Conservation (phyloP, 2,797 vertebrate species). For the Neopelma chrysocephalum region DNA sequence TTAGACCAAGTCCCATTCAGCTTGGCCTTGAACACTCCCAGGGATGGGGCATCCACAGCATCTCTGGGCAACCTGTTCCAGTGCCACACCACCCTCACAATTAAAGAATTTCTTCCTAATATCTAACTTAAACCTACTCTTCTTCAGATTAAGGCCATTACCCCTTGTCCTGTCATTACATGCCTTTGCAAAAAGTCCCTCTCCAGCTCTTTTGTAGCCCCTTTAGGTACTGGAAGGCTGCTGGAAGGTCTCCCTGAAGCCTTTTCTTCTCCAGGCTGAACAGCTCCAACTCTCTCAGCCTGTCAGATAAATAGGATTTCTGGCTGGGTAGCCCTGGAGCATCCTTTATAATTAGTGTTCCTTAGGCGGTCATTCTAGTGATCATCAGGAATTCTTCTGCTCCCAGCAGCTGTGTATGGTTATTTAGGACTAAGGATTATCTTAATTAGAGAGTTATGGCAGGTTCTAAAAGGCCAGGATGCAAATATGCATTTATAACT, state of each 20-base stretch:
- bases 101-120: not conserved
- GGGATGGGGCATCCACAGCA: not conserved
- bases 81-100: not conserved
- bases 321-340: not conserved
- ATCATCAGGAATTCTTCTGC: not conserved
- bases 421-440: not conserved
- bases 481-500: not conserved
- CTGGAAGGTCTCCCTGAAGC: not conserved
- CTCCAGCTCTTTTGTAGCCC: not conserved
- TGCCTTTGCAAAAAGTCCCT: no score
- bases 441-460: not conserved
- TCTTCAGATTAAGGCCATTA: not conserved
- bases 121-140: not conserved
- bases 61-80: not conserved
- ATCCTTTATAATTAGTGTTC: not conserved
- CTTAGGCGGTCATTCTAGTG: not conserved
- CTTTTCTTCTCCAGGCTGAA: not conserved
- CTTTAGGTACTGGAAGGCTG: not conserved
- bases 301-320: not conserved
- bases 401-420: not conserved
- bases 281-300: not conserved
- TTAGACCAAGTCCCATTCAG: accelerated
- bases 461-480: not conserved
- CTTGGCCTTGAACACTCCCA: not conserved
- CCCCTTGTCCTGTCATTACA: not conserved